Evolutionary conservation across 1,140 invertebrate species (phyloP).

Genomic region (Artemia franciscana): DNA sequence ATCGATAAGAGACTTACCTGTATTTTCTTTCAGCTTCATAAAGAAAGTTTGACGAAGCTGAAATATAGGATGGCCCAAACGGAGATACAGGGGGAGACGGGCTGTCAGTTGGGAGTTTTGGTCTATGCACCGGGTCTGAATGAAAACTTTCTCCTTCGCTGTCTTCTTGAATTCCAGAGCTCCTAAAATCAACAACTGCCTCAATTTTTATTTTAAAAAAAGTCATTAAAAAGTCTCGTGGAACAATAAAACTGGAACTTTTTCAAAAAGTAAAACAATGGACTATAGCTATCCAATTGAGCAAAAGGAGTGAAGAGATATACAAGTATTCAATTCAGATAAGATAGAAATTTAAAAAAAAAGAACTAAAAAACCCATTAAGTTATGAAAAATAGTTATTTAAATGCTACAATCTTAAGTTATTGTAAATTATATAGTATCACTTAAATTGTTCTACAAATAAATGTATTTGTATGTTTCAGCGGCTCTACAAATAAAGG

Average conservation of each 20-base stretch:
- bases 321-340: too few relatives aligned
- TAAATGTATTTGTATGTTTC: too few relatives aligned
- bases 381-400: too few relatives aligned
- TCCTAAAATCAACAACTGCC: slow-evolving; percentile 24
- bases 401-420: too few relatives aligned
- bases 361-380: not conserved
- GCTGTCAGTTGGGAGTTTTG: not conserved
- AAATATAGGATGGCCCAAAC: not conserved
- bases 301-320: too few relatives aligned
- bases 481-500: too few relatives aligned
- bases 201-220: slow-evolving; percentile 9
- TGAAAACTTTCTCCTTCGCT: slow-evolving; percentile 23
- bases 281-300: too few relatives aligned
- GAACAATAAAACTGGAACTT: too few relatives aligned
- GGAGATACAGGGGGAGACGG: not conserved
- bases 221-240: not conserved
- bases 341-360: slow-evolving; percentile 3
- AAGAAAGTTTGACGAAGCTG: not conserved
- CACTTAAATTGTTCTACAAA: too few relatives aligned
- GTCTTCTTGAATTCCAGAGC: slow-evolving; percentile 31
- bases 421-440: too few relatives aligned
- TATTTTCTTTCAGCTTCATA: not conserved
- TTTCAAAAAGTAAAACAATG: too few relatives aligned
- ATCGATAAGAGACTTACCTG: too few relatives aligned
- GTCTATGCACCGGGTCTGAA: not conserved